Evolutionary conservation across 2,888 invertebrate species (phyloP), one percentile per base, ranked within the genome.

Genomic region (Clunio marinus): DNA sequence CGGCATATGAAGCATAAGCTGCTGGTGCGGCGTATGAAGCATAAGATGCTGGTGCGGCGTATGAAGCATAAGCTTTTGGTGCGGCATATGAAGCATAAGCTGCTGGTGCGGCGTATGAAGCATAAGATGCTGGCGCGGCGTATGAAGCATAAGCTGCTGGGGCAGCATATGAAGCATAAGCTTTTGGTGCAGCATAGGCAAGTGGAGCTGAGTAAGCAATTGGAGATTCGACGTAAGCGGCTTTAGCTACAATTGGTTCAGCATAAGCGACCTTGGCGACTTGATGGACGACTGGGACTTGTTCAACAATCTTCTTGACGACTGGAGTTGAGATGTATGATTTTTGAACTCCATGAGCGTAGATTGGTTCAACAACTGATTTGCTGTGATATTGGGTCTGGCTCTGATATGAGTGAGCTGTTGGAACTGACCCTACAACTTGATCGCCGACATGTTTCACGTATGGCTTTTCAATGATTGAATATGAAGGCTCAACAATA

Each of bases 261-360:
- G 45, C 24, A n/a, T 25, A 15, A n/a, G 10, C 15, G 41, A 45
- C 62, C 22, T 55, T 55, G n/a, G 45, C 28, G 28, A 55, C 46
- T 41, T 22, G 25, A 28, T 27, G 25, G n/a, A n/a, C 59, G 7
- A 25, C 59, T 24, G 51, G 51, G 13, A 66, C 66, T 7, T 66
- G 51, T 20, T 66, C 66, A 10, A 66, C 66, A 15, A 20, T 10
- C 8, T 32, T 37, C 68, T 68, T 68, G 17, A 58, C 57, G 22
- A 58, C 17, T 68, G 68, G 68, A 1, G 58, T 58, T n/a, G 17
- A 24, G 41, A 68, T 27, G 27, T 22, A 8, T 3, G 58, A 17
- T 24, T 68, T 68, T 15, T 68, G 24, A 17, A 68, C 68, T 37
- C 68, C 68, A 68, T 68, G 68, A 58, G 68, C 57, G n/a, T 58